Evolutionary conservation across 2,113 vertebrate genomes (phyloP).

Genomic region (Leptobrachium leishanense): DNA sequence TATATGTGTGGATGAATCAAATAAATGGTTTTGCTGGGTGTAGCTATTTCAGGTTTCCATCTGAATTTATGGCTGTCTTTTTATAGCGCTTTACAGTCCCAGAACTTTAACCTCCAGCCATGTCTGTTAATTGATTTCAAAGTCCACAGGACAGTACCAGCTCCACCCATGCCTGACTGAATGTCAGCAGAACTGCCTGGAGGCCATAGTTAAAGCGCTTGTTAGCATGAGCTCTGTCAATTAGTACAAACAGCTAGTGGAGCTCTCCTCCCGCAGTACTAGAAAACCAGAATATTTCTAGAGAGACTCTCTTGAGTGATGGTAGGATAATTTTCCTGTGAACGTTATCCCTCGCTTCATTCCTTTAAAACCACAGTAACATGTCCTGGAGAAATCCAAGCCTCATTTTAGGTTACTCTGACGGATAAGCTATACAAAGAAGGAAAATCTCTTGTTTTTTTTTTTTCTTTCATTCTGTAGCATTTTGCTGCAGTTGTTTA

Average conservation of each 20-base stretch:
- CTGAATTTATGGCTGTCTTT: slow-evolving; percentile 18
- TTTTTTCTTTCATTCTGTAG: no score
- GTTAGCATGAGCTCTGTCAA: slow-evolving; percentile 3
- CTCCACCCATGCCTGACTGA: slow-evolving; percentile 7
- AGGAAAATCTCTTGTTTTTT: no score
- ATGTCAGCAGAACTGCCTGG: background rate
- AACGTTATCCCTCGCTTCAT: background rate
- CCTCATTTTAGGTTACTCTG: background rate
- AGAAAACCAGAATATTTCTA: background rate
- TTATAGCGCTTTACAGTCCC: background rate
- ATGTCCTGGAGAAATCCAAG: background rate
- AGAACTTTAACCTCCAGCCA: slow-evolving; percentile 28
- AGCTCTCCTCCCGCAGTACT: background rate
- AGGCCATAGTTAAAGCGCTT: background rate
- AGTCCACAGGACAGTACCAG: slow-evolving; percentile 4
- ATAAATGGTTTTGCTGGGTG: background rate
- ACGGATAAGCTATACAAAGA: no score
- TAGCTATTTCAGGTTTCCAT: background rate
- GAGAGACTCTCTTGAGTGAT: background rate
- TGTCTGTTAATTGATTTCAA: slow-evolving; percentile 11
- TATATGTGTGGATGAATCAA: background rate
- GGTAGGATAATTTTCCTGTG: background rate
- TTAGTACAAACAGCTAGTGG: slow-evolving; percentile 4
- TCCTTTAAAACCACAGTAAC: background rate
- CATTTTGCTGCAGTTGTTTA: no score